Conservation (phyloP, 2,797 vertebrate species). For the Petrocephalus sullivani region DNA sequence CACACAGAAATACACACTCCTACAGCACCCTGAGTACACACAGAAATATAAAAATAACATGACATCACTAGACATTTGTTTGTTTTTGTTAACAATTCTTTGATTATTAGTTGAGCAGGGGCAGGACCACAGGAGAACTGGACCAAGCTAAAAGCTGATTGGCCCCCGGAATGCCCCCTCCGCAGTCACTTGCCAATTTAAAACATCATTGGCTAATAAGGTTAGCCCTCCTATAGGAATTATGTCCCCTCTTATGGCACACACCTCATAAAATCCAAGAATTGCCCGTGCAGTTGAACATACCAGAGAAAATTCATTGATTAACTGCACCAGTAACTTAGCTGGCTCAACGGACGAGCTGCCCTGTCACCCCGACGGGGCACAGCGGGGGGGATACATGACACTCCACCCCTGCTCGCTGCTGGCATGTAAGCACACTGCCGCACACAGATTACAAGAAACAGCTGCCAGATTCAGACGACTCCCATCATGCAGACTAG, state of each 20-base stretch:
- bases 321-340: neutral
- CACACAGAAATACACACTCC: neutral
- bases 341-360: neutral
- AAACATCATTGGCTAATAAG: neutral
- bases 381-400: neutral
- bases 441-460: neutral
- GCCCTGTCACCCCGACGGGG: neutral
- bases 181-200: neutral
- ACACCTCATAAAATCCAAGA: neutral
- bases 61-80: neutral
- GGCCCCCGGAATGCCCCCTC: neutral
- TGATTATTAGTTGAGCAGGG: neutral
- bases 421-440: neutral
- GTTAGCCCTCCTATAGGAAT: neutral
- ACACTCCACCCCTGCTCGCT: too few relatives aligned
- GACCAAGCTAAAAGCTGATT: neutral
- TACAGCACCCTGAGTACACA: neutral
- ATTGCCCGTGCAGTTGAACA: neutral
- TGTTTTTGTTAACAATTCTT: neutral
- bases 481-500: neutral
- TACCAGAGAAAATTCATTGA: neutral
- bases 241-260: neutral
- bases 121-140: neutral
- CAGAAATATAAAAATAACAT: neutral
- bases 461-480: too few relatives aligned